Evolutionary conservation across 2,797 vertebrate species (phyloP).

Genomic region (Limosa lapponica): DNA sequence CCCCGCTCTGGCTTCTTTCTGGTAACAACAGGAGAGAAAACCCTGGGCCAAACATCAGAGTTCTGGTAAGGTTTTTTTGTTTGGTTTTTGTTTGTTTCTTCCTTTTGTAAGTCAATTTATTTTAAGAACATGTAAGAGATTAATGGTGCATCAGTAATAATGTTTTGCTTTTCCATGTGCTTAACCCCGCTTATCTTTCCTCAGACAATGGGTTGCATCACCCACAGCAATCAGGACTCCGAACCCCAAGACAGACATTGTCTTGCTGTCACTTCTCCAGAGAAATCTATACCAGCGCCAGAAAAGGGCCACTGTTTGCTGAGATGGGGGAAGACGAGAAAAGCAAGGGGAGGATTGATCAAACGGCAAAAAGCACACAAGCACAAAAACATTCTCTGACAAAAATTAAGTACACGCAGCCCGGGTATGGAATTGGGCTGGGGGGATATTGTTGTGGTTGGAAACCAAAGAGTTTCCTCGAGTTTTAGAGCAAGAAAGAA

Average conservation of each 20-base stretch:
- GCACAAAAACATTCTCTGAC: constrained; percentile 5
- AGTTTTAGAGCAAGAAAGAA: constrained; percentile 28
- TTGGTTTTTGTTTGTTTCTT: not conserved
- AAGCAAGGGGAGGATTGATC: not conserved
- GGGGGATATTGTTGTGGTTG: not conserved
- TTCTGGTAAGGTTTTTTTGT: not conserved
- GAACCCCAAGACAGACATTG: constrained; percentile 27
- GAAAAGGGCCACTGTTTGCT: constrained; percentile 37
- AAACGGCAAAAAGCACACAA: not conserved
- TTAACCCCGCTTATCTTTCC: not conserved
- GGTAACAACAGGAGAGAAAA: not conserved
- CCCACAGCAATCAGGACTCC: not conserved
- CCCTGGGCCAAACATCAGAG: not conserved
- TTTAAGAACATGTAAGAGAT: not conserved
- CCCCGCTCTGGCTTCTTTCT: not conserved
- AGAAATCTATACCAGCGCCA: constrained; percentile 13
- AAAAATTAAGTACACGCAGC: not conserved
- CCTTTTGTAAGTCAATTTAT: not conserved
- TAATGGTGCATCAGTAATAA: not conserved
- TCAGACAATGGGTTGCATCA: not conserved
- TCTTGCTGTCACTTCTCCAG: constrained; percentile 19
- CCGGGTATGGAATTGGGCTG: rapidly evolving
- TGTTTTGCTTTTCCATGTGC: not conserved
- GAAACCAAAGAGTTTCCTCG: not conserved
- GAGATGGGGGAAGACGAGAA: constrained; percentile 6